phyloP scores from a whole-genome alignment of 2,797 vertebrate species.

The Darevskia nairensis region DNA sequence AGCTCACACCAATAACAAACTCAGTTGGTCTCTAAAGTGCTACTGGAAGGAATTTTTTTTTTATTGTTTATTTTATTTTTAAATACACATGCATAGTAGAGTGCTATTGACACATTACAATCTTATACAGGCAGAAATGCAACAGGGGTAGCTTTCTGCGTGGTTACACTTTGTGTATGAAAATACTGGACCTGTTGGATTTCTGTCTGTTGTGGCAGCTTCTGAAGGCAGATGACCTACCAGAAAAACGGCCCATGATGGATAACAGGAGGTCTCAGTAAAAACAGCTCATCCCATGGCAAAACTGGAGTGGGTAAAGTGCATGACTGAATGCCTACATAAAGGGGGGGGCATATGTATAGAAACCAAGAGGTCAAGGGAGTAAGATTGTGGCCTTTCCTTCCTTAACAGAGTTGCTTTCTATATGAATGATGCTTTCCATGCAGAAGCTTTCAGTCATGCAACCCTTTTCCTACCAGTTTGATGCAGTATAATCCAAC shows the following conservation, averaged over 20 bases:
- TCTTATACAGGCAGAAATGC: background rate
- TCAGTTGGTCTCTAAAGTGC: too few relatives aligned
- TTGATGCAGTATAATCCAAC: background rate
- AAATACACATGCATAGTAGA: background rate
- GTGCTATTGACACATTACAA: background rate
- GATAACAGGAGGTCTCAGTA: background rate
- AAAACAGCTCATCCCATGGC: background rate
- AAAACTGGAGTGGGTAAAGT: background rate
- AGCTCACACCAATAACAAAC: too few relatives aligned
- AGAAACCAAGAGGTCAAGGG: background rate
- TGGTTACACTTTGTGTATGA: background rate
- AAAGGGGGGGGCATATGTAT: too few relatives aligned
- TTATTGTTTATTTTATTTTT: too few relatives aligned
- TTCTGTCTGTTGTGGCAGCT: background rate
- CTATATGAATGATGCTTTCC: background rate
- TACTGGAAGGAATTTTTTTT: too few relatives aligned
- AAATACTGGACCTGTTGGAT: background rate
- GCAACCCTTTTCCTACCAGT: background rate
- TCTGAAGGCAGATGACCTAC: background rate
- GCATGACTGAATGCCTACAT: background rate
- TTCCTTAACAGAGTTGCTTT: background rate
- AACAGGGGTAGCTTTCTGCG: background rate
- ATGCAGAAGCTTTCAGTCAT: background rate
- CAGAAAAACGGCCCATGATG: background rate
- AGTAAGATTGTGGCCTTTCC: background rate